Percentiles rank a stretch among this genome's conserved stretches.
phyloP scores from a whole-genome alignment of 23 tunicate genomes.

The Ciona savignyi region DNA sequence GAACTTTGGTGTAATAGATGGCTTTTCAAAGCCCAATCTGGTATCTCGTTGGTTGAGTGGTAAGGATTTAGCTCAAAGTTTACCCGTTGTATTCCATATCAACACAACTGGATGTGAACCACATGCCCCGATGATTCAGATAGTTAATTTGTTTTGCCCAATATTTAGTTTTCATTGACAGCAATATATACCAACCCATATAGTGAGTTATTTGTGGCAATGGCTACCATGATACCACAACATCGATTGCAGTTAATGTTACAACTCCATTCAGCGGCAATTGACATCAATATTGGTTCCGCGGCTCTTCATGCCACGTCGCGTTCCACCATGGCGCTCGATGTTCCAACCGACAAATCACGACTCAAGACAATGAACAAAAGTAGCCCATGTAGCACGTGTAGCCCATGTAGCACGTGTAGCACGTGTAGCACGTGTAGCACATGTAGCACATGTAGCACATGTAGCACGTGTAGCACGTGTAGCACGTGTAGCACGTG shows the following conservation, averaged over 20 bases:
- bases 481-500: too few species aligned
- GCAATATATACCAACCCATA: background rate
- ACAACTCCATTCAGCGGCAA: conserved; percentile 19
- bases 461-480: too few species aligned
- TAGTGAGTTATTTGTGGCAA: too few species aligned
- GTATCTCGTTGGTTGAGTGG: too few species aligned
- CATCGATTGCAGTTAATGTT: background rate
- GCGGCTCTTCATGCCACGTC: conserved; percentile 50
- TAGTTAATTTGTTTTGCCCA: background rate
- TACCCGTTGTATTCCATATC: too few species aligned
- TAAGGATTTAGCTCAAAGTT: too few species aligned
- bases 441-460: too few species aligned
- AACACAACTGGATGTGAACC: background rate
- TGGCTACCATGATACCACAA: background rate
- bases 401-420: too few species aligned
- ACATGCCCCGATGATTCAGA: background rate
- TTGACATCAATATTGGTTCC: conserved; percentile 23
- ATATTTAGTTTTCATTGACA: background rate
- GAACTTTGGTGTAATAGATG: too few species aligned
- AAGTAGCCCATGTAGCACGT: conserved; percentile 44
- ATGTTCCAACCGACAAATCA: conserved; percentile 7
- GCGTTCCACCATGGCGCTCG: conserved; percentile 25
- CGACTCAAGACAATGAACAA: conserved; percentile 30
- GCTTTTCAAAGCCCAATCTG: too few species aligned
- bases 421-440: too few species aligned